Evolutionary conservation across 2,888 invertebrate species (phyloP).

Genomic region (Sicus ferrugineus): DNA sequence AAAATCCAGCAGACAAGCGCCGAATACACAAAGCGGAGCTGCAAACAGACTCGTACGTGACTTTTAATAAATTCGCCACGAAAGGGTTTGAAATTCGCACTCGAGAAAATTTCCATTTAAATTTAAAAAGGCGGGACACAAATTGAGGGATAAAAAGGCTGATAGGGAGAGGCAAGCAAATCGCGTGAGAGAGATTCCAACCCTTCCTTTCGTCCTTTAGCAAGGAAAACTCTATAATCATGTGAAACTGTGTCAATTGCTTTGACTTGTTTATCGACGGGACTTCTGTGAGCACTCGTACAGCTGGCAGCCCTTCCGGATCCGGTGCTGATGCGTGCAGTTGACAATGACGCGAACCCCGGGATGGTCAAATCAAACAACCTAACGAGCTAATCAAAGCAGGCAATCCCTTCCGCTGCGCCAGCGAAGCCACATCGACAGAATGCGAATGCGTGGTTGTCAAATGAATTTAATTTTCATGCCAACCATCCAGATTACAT

Average conservation of each 20-base stretch:
- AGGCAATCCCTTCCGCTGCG: not conserved
- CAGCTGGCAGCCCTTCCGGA: not conserved
- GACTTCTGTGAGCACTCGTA: not conserved
- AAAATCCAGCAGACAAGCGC: not conserved
- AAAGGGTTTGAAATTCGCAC: constrained; percentile 7
- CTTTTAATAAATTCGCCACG: constrained; percentile 5
- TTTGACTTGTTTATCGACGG: not conserved
- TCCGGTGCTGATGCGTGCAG: constrained; percentile 6
- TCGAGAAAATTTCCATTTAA: not conserved
- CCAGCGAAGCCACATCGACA: constrained; percentile 1
- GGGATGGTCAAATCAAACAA: constrained; percentile 24
- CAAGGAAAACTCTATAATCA: not conserved
- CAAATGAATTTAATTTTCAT: not conserved
- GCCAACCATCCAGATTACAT: not conserved
- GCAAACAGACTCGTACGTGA: constrained; percentile 14
- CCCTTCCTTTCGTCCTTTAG: not conserved
- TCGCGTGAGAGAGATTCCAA: not conserved
- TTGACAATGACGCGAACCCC: too few relatives aligned
- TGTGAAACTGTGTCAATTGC: constrained; percentile 29
- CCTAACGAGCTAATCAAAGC: constrained; percentile 27
- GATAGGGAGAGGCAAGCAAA: not conserved
- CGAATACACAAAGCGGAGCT: not conserved
- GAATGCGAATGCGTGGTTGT: constrained; percentile 17
- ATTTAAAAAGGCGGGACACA: not conserved
- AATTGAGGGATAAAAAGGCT: not conserved